Evolutionary conservation across 2,113 vertebrate genomes (phyloP).

Genomic region (Oxyura jamaicensis): DNA sequence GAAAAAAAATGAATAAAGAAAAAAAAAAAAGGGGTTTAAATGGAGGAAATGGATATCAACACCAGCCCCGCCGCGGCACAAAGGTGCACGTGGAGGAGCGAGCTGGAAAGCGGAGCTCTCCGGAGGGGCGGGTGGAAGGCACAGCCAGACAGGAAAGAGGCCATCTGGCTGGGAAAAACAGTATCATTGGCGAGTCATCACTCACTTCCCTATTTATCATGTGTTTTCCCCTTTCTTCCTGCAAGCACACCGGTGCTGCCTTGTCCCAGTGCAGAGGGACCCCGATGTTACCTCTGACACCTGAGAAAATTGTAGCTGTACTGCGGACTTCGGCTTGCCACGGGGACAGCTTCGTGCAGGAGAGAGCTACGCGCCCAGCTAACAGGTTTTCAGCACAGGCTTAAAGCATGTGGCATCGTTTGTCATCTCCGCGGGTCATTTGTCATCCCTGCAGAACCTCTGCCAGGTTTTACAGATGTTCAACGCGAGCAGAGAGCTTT

Average conservation of each 20-base stretch:
- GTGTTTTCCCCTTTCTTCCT: background rate
- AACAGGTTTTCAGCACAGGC: background rate
- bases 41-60: background rate
- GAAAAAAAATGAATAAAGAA: background rate
- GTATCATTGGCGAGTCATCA: background rate
- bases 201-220: background rate
- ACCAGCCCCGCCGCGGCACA: accelerated
- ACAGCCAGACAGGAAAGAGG: background rate
- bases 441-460: background rate
- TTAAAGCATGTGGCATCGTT: background rate
- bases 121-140: background rate
- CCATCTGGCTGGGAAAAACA: background rate
- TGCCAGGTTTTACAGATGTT: background rate
- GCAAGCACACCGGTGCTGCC: background rate
- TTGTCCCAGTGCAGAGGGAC: background rate
- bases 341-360: background rate
- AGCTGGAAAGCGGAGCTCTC: background rate
- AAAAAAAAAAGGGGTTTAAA: background rate
- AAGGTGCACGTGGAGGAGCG: background rate
- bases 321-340: background rate
- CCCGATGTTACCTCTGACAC: background rate
- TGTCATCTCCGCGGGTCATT: background rate
- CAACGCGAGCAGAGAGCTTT: background rate
- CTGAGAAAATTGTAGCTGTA: background rate
- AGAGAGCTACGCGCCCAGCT: background rate